Percentiles rank a stretch among this genome's conserved stretches.
Evolutionary conservation across 2,888 invertebrate species (phyloP).

Genomic region (Agrotis exclamationis): DNA sequence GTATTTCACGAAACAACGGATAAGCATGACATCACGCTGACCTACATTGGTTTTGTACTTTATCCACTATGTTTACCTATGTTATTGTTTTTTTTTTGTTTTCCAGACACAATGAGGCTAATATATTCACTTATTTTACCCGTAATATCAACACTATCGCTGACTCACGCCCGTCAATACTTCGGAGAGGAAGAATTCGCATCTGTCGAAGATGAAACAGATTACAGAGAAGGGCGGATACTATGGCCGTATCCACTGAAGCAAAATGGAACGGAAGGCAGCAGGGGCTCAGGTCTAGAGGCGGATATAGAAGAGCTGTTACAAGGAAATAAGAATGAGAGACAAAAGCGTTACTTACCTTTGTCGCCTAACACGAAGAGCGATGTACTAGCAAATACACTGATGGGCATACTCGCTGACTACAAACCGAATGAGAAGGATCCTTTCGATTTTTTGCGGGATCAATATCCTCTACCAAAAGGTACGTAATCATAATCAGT

Average conservation of each 20-base stretch:
- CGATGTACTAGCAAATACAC: conserved; percentile 80
- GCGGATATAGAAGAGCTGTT: conserved; percentile 40
- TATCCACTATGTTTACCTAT: no score
- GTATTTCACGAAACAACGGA: neutral
- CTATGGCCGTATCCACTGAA: conserved; percentile 80
- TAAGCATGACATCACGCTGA: neutral
- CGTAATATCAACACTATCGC: conserved; percentile 57
- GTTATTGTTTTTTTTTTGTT: neutral
- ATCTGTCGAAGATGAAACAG: conserved; percentile 71
- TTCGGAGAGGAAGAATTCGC: conserved; percentile 72
- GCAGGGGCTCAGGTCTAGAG: conserved; percentile 41
- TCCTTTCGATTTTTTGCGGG: conserved; percentile 85
- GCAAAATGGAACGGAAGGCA: conserved; percentile 62
- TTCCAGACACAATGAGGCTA: conserved; percentile 76
- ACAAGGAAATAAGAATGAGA: conserved; percentile 47
- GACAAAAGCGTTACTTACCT: conserved; percentile 73
- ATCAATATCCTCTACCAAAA: conserved; percentile 85
- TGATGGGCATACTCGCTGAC: conserved; percentile 80
- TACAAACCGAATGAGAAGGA: conserved; percentile 80
- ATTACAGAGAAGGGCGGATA: conserved; percentile 72
- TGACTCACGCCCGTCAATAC: conserved; percentile 64
- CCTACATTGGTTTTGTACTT: neutral
- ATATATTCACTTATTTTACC: conserved; percentile 62
- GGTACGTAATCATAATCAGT: conserved; percentile 69
- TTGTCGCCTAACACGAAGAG: conserved; percentile 78